Evolutionary conservation across 2,113 vertebrate genomes (phyloP).

Genomic region (Ursus arctos): DNA sequence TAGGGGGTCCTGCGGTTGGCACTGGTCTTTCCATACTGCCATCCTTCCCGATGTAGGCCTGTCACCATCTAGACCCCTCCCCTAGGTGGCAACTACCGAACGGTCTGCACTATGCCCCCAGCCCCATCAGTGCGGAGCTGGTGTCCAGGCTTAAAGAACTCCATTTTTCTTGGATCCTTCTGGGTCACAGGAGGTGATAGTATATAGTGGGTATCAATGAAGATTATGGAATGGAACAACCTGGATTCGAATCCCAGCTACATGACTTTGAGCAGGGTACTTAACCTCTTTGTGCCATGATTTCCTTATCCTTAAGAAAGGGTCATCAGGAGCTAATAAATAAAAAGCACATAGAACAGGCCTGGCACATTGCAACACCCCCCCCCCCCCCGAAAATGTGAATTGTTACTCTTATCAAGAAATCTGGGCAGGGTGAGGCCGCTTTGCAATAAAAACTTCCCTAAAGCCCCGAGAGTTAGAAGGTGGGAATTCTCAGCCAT

Average conservation of each 20-base stretch:
- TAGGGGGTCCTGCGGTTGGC: neutral
- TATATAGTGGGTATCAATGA: neutral
- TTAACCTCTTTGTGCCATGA: neutral
- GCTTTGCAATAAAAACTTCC: constrained; percentile 33
- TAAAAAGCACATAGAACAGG: neutral
- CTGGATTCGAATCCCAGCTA: neutral
- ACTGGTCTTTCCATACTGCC: neutral
- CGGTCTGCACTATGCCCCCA: neutral
- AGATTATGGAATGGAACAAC: neutral
- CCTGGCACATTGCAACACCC: neutral
- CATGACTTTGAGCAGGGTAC: neutral
- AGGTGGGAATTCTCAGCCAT: constrained; percentile 57
- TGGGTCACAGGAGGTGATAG: neutral
- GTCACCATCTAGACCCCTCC: neutral
- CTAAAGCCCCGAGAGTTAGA: neutral
- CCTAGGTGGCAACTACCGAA: neutral
- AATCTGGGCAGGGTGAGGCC: neutral
- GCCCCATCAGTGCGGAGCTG: neutral
- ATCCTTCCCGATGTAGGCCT: neutral
- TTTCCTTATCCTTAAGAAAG: neutral
- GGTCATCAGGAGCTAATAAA: neutral
- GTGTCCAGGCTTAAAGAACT: neutral
- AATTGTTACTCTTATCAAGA: neutral
- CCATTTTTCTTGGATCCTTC: neutral
- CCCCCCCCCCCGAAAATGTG: neutral